Conservation (phyloP, 2,888 invertebrate species). For the Tuberolachnus salignus region DNA sequence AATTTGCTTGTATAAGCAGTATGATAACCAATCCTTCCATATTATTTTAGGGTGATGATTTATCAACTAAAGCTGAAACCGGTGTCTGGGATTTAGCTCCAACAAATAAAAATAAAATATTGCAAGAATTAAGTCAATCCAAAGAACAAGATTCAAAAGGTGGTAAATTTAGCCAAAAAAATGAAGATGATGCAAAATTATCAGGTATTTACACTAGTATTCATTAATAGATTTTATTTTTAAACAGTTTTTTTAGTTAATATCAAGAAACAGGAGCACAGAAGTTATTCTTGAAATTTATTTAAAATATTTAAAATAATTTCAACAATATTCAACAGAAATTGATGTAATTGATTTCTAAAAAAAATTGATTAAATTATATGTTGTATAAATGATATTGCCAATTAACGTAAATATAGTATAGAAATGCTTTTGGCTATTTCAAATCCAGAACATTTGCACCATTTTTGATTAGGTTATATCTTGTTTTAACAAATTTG, state of each 20-base stretch:
- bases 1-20: too few relatives aligned
- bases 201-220: slow-evolving; percentile 10
- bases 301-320: slow-evolving; percentile 30
- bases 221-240: slow-evolving; percentile 13
- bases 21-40: background rate
- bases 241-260: slow-evolving; percentile 17
- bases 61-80: slow-evolving; percentile 27
- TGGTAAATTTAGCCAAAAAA: slow-evolving; percentile 39
- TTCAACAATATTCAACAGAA: slow-evolving; percentile 14
- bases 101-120: slow-evolving; percentile 50
- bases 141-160: slow-evolving; percentile 38
- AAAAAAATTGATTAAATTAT: background rate
- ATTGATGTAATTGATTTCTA: slow-evolving; percentile 13
- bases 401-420: background rate
- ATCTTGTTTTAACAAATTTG: slow-evolving; percentile 9
- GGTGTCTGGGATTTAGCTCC: slow-evolving; percentile 52
- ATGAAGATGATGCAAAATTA: slow-evolving; percentile 41
- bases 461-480: slow-evolving; percentile 11
- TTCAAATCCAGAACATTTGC: slow-evolving; percentile 30
- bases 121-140: slow-evolving; percentile 39
- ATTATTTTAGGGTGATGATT: slow-evolving; percentile 49
- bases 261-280: slow-evolving; percentile 53
- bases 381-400: slow-evolving; percentile 2
- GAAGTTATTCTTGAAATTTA: slow-evolving; percentile 31
- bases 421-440: background rate